phyloP scores from a whole-genome alignment of 2,113 vertebrate species.

The Sturnus vulgaris region DNA sequence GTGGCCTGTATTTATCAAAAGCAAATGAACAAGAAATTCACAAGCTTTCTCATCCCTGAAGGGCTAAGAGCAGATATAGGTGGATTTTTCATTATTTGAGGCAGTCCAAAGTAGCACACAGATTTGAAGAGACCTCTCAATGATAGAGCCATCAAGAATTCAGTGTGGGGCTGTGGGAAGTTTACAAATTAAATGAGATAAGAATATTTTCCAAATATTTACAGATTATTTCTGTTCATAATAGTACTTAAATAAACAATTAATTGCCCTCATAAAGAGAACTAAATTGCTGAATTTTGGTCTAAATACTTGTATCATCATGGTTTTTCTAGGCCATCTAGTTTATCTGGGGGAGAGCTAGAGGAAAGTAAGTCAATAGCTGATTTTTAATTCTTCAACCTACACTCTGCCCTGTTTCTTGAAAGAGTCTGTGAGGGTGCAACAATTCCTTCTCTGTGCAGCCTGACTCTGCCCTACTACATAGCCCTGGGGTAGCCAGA shows the following conservation, averaged over 20 bases:
- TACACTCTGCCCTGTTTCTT: not conserved
- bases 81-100: not conserved
- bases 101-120: not conserved
- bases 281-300: not conserved
- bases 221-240: not conserved
- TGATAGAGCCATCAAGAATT: not conserved
- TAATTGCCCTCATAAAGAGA: not conserved
- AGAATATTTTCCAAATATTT: not conserved
- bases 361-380: not conserved
- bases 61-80: not conserved
- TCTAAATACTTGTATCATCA: not conserved
- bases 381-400: not conserved
- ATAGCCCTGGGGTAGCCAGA: not conserved
- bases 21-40: not conserved
- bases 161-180: fast-evolving
- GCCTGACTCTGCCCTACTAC: not conserved
- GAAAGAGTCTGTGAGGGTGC: not conserved
- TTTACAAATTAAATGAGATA: not conserved
- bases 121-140: not conserved
- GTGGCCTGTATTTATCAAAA: not conserved
- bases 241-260: not conserved
- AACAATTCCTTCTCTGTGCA: not conserved
- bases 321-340: not conserved
- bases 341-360: not conserved
- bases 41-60: not conserved